Evolutionary conservation across 2,888 invertebrate species (phyloP).

Genomic region (Tuberolachnus salignus): DNA sequence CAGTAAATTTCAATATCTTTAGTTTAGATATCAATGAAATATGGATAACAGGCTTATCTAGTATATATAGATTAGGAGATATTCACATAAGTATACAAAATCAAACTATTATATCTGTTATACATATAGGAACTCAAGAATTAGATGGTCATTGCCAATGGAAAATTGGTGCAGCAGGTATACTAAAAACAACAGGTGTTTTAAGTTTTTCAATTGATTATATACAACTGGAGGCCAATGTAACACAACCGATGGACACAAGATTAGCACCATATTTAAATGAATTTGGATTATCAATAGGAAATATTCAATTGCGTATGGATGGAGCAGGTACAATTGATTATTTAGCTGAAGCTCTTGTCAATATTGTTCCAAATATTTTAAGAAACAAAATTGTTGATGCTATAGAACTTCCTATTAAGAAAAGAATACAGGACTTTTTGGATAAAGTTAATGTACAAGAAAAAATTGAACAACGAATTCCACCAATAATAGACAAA

Average conservation of each 20-base stretch:
- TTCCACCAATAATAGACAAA: slow-evolving; percentile 70
- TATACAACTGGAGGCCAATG: slow-evolving; percentile 70
- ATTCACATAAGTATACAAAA: slow-evolving; percentile 76
- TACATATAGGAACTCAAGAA: slow-evolving; percentile 81
- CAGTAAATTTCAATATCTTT: slow-evolving; percentile 68
- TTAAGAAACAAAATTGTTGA: slow-evolving; percentile 87
- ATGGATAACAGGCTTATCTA: slow-evolving; percentile 79
- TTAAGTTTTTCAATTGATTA: slow-evolving; percentile 81
- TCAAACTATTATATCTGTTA: slow-evolving; percentile 70
- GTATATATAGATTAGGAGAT: slow-evolving; percentile 82
- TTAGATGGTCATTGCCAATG: slow-evolving; percentile 79
- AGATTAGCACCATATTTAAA: slow-evolving; percentile 74
- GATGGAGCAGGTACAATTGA: slow-evolving; percentile 87
- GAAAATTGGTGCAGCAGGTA: slow-evolving; percentile 73
- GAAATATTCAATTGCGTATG: slow-evolving; percentile 82
- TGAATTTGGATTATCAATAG: slow-evolving; percentile 78
- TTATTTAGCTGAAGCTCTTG: slow-evolving; percentile 78
- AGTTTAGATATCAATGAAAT: slow-evolving; percentile 72
- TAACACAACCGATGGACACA: slow-evolving; percentile 80
- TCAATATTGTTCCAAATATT: slow-evolving; percentile 84
- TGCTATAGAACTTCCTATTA: slow-evolving; percentile 79
- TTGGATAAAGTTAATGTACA: slow-evolving; percentile 78
- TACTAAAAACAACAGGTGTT: slow-evolving; percentile 74
- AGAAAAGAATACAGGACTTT: slow-evolving; percentile 73
- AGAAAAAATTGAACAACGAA: slow-evolving; percentile 72